Base-by-base conservation (phyloP, 1,140 invertebrate species). In the Drosophila trapezifrons region DNA sequence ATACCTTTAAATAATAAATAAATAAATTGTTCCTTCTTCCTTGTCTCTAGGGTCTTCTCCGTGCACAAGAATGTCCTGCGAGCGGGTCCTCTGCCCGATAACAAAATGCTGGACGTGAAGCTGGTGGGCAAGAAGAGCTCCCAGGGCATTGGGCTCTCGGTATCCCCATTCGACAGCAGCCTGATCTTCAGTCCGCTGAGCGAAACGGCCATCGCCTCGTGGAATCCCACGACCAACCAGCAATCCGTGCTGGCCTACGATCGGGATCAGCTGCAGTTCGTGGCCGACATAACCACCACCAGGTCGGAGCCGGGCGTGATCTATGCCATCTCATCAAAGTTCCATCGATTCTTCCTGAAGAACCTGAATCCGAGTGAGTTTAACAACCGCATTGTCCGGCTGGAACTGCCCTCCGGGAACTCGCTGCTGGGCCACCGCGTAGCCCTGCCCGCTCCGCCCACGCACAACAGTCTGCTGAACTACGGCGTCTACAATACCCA, bases 111-210 rank as follows among this genome's bases (percentile, higher is more conserved):
- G 43, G 95, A 96, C 0, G 95, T 97, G 0, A 94, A 94, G 38
- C 91, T 97, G 35, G 95, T 96, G 2, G 96, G 96, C 1, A 95
- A 94, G 69, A 97, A 97, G 91, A 96, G 96, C 1, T 97, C 96
- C 4, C 96, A 97, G 91, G 96, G 96, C 17, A 93, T 97, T 2
- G 95, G 95, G 2, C 73, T 97, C 12, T 93, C 95, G 0, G 93
- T 96, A 0, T 95, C 96, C 71, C 94, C 94, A 2, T 92, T 92
- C 2, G 95, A 96, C 64, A 95, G 96, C 45, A 94, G 94, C 9
- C 93, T 97, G 20, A 93, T 95, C 43, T 97, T 97, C 82, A 94
- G 95, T 42, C 96, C 96, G 0, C 90, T 96, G 9, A 94, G 94
- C 0, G 96, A 97, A 92, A 96, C 96, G 0, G 96, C 96, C 0